Conservation (phyloP, 1,140 invertebrate species). For the Drosophila insularis region DNA sequence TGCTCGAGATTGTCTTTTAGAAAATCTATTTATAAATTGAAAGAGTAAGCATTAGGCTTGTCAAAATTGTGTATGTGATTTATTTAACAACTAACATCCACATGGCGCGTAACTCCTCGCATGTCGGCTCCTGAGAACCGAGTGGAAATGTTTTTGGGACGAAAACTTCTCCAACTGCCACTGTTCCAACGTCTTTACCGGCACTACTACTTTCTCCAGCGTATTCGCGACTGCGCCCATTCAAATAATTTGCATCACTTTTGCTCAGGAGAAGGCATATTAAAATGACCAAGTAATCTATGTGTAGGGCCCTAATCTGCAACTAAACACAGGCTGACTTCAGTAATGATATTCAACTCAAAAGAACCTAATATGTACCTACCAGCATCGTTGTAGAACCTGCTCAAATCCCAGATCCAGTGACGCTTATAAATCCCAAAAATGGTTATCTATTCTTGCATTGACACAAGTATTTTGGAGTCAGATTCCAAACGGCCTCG, state of each 20-base stretch:
- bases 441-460: background rate
- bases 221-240: background rate
- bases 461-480: background rate
- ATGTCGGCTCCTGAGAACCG: constrained; percentile 88
- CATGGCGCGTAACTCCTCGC: constrained; percentile 94
- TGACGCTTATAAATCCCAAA: background rate
- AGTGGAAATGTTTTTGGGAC: constrained; percentile 71
- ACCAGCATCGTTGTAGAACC: background rate
- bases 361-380: background rate
- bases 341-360: background rate
- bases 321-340: background rate
- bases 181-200: background rate
- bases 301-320: constrained; percentile 1
- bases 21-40: constrained; percentile 84
- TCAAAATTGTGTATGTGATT: background rate
- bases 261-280: background rate
- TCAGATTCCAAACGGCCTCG: background rate
- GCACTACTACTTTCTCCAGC: background rate
- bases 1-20: constrained; percentile 92
- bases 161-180: constrained; percentile 69
- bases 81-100: constrained; percentile 86
- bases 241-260: background rate
- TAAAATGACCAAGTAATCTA: constrained; percentile 1
- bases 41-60: background rate
- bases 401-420: background rate